These are phyloP conservation scores for Alectura lathami DNA, from an alignment of 2,113 vertebrate species.

Conservation along the genomic window DNA sequence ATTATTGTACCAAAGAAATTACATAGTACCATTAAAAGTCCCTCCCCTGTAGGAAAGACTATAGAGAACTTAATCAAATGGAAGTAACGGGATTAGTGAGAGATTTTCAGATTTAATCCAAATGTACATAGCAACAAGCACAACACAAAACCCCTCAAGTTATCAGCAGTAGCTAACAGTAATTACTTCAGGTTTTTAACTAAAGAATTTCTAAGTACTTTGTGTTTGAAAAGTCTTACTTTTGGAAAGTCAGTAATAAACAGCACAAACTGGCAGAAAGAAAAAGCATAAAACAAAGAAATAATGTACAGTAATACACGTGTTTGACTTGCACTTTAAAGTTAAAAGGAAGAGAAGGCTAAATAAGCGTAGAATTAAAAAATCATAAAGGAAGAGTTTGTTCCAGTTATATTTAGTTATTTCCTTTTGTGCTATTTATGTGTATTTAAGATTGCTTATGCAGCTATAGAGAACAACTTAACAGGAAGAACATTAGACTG, in stretches of 20 bases:
- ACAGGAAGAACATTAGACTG: neutral
- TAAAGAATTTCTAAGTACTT: neutral
- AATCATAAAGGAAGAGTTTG: neutral
- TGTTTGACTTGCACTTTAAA: neutral
- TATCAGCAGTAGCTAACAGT: neutral
- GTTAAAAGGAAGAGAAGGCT: neutral
- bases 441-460: neutral
- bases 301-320: neutral
- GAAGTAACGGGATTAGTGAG: constrained; percentile 37
- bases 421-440: neutral
- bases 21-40: neutral
- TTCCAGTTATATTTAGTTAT: neutral
- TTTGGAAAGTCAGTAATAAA: neutral
- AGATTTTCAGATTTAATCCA: constrained; percentile 40
- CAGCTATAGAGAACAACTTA: neutral
- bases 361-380: neutral
- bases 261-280: neutral
- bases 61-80: constrained; percentile 28
- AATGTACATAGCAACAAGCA: constrained; percentile 35
- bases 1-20: neutral
- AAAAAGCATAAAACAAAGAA: neutral
- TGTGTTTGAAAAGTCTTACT: neutral
- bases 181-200: constrained; percentile 14
- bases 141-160: neutral
- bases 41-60: neutral